These are phyloP conservation scores for Hypercompe scribonia DNA, from an alignment of 2,888 invertebrate genomes.

Conservation along the genomic window DNA sequence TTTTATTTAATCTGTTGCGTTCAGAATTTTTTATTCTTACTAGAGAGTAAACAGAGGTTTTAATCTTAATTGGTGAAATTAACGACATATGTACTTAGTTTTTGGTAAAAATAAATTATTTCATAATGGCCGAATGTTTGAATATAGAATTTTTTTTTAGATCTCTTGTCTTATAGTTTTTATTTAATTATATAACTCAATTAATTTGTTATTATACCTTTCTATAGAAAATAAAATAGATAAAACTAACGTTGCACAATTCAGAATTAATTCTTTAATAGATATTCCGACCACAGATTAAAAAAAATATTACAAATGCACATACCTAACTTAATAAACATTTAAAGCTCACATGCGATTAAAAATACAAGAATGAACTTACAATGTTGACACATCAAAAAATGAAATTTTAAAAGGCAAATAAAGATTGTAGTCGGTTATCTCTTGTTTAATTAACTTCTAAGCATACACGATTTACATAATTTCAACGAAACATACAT, in stretches of 20 bases:
- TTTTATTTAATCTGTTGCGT: slow-evolving; percentile 38
- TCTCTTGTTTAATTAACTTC: slow-evolving; percentile 82
- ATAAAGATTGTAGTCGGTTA: slow-evolving; percentile 75
- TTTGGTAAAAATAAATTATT: neutral
- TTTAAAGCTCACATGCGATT: slow-evolving; percentile 38
- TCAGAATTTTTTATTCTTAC: slow-evolving; percentile 29
- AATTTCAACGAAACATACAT: slow-evolving; percentile 69
- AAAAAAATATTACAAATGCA: slow-evolving; percentile 24
- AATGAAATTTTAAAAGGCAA: slow-evolving; percentile 72
- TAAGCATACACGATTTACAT: slow-evolving; percentile 81
- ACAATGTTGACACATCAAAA: slow-evolving; percentile 67
- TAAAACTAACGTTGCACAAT: neutral
- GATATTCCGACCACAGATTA: slow-evolving; percentile 3
- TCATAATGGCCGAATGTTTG: neutral
- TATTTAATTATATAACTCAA: neutral
- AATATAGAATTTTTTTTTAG: no score
- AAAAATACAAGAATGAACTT: slow-evolving; percentile 32
- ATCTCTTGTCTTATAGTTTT: neutral
- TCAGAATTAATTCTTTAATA: slow-evolving; percentile 3
- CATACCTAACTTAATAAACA: slow-evolving; percentile 34
- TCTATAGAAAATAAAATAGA: neutral
- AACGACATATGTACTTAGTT: neutral
- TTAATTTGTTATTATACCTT: neutral
- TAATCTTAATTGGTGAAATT: neutral
- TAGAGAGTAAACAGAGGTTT: no score